A percentile compares a stretch with the other conserved stretches of the same genome.
Evolutionary conservation across 2,797 vertebrate species (phyloP).

Genomic region (Miichthys miiuy): DNA sequence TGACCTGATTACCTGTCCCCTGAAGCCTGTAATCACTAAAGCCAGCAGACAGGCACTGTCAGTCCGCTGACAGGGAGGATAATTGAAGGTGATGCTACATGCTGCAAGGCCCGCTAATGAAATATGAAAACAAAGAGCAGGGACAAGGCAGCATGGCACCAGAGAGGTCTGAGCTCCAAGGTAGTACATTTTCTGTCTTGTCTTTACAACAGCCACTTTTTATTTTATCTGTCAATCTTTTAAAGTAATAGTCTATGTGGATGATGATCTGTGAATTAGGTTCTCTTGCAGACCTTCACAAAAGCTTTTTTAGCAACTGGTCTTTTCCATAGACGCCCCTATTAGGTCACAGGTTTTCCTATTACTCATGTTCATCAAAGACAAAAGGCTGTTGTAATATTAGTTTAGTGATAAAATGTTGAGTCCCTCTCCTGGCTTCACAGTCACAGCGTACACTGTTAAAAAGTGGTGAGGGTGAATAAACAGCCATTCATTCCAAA

Average conservation of each 20-base stretch:
- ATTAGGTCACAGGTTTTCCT: background rate
- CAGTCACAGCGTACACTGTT: background rate
- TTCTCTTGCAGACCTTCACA: background rate
- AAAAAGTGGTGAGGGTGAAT: background rate
- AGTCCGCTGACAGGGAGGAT: slow-evolving; percentile 68
- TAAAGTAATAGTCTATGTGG: background rate
- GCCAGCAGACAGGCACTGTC: slow-evolving; percentile 69
- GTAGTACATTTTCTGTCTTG: slow-evolving; percentile 2
- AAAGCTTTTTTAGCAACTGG: background rate
- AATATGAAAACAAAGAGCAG: slow-evolving; percentile 75
- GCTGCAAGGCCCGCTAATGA: slow-evolving; percentile 66
- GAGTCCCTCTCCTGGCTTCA: background rate
- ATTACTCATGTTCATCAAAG: background rate
- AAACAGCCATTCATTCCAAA: slow-evolving; percentile 9
- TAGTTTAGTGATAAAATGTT: background rate
- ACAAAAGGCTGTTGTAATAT: slow-evolving; percentile 1
- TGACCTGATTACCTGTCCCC: slow-evolving; percentile 83
- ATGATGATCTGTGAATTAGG: background rate
- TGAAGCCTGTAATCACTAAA: slow-evolving; percentile 82
- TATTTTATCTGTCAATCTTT: background rate
- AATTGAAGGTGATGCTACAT: slow-evolving; percentile 77
- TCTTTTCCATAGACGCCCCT: background rate
- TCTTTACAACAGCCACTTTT: slow-evolving; percentile 5
- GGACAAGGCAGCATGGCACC: slow-evolving; percentile 25
- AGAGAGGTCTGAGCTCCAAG: slow-evolving; percentile 27